Evolutionary conservation across 2,888 invertebrate genomes (phyloP).

Genomic region (Plebejus anna): DNA sequence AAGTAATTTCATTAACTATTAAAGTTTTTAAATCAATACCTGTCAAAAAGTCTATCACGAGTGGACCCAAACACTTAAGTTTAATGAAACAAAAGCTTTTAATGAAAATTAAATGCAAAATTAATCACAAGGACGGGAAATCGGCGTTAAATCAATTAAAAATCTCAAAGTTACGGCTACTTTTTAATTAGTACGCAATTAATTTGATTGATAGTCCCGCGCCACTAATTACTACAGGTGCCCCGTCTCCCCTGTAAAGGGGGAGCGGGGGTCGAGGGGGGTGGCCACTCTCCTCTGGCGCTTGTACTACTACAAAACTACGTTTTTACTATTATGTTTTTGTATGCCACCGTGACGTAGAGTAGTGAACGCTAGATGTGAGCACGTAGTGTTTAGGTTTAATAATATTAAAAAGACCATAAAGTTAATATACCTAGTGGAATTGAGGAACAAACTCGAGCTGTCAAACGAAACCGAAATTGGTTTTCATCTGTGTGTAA

Average conservation of each 20-base stretch:
- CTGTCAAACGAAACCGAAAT: too few relatives aligned
- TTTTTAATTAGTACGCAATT: conserved; percentile 39
- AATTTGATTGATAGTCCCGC: conserved; percentile 38
- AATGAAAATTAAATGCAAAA: neutral
- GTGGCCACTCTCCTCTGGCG: neutral
- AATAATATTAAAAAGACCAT: too few relatives aligned
- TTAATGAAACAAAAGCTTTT: neutral
- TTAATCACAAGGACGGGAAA: conserved; percentile 1
- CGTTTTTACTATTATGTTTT: neutral
- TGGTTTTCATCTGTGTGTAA: too few relatives aligned
- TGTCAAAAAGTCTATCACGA: neutral
- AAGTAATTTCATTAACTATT: neutral
- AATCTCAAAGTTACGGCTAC: conserved; percentile 23
- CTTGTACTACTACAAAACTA: neutral
- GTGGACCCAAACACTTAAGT: neutral
- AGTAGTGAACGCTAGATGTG: neutral
- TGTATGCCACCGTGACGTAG: neutral
- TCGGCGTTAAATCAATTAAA: conserved; percentile 28
- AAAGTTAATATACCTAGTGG: too few relatives aligned
- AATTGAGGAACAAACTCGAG: too few relatives aligned
- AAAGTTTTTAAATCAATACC: neutral
- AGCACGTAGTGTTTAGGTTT: too few relatives aligned
- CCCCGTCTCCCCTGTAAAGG: neutral
- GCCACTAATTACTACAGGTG: conserved; percentile 32
- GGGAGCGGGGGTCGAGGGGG: neutral